A percentile compares a stretch with the other conserved stretches of the same genome.
phyloP scores from a whole-genome alignment of 2,888 invertebrate species.

The Drosophila falleni region DNA sequence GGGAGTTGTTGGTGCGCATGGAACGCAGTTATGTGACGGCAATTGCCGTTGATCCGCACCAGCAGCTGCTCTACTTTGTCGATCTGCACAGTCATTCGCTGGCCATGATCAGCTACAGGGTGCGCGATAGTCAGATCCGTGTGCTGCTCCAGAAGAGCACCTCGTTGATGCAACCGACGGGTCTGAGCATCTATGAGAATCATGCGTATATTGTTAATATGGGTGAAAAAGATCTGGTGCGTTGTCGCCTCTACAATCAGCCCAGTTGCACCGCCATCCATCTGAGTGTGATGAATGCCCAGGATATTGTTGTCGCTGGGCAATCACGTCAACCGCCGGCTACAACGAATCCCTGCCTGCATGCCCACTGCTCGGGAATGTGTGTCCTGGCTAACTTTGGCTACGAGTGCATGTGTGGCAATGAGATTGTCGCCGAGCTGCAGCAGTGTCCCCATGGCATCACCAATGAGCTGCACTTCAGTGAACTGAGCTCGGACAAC shows the following conservation, averaged over 20 bases:
- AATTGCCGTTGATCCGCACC: constrained; percentile 86
- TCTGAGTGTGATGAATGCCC: constrained; percentile 85
- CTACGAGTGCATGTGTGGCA: constrained; percentile 87
- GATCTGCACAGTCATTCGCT: constrained; percentile 88
- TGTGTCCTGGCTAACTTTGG: constrained; percentile 87
- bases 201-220: constrained; percentile 90
- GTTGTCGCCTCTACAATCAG: constrained; percentile 87
- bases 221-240: constrained; percentile 87
- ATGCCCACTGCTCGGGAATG: constrained; percentile 87
- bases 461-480: constrained; percentile 61
- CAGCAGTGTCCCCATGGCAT: constrained; percentile 78
- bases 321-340: constrained; percentile 86
- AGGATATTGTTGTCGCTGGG: constrained; percentile 87
- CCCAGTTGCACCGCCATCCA: constrained; percentile 86
- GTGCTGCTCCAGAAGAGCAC: constrained; percentile 85
- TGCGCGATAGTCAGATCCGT: constrained; percentile 74
- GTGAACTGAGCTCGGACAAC: constrained; percentile 24
- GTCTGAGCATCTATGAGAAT: constrained; percentile 91
- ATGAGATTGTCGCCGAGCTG: constrained; percentile 83
- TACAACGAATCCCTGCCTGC: constrained; percentile 86
- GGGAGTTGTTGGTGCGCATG: constrained; percentile 84
- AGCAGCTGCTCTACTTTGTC: constrained; percentile 90
- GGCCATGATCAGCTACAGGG: constrained; percentile 85
- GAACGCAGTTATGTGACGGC: constrained; percentile 85
- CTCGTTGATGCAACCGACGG: constrained; percentile 87